Evolutionary conservation across 2,113 vertebrate genomes (phyloP).

Genomic region (human): GRCh38 chr11:33869001-33869500

Average conservation of each 20-base stretch:
- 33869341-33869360: slow-evolving; percentile 96
- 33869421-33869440: slow-evolving; percentile 82
- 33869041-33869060: not conserved
- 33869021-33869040: slow-evolving; percentile 33
- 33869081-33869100: not conserved
- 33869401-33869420: slow-evolving; percentile 75
- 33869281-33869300: not conserved
- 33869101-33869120: not conserved
- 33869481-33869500: not conserved
- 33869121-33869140: not conserved
- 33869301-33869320: not conserved
- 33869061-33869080: slow-evolving; percentile 62
- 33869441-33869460: slow-evolving; percentile 58
- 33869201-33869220: not conserved
- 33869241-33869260: slow-evolving; percentile 13
- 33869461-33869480: slow-evolving; percentile 67
- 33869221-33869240: not conserved
- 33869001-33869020: slow-evolving; percentile 1
- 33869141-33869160: not conserved
- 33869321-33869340: slow-evolving; percentile 60
- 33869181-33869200: not conserved
- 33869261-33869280: not conserved
- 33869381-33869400: slow-evolving; percentile 88
- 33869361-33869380: slow-evolving; percentile 97
- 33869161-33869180: not conserved